Conservation (phyloP, 2,888 invertebrate species). For the Metopia argyrocephala region DNA sequence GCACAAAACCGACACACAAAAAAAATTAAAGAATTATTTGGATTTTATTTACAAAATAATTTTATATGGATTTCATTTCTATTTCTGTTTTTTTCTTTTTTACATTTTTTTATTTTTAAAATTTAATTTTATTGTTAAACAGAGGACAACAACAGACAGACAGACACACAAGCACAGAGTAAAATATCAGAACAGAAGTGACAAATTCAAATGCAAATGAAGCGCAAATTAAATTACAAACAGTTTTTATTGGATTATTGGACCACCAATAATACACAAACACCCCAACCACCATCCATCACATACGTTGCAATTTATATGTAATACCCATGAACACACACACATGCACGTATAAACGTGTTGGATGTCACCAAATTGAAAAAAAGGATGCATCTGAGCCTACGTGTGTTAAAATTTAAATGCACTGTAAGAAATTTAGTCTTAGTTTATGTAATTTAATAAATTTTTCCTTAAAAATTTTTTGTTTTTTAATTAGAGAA, state of each 20-base stretch:
- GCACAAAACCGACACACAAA: constrained; percentile 19
- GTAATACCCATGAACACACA: not conserved
- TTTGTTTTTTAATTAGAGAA: no score
- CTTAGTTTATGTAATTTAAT: no score
- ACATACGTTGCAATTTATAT: not conserved
- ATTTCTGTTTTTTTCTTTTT: constrained; percentile 31
- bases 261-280: constrained; percentile 54
- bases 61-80: not conserved
- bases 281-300: constrained; percentile 15
- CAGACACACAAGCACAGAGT: not conserved
- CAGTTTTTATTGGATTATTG: constrained; percentile 78
- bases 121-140: constrained; percentile 58
- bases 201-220: constrained; percentile 78
- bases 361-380: constrained; percentile 18
- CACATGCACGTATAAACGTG: constrained; percentile 2
- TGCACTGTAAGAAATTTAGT: constrained; percentile 13
- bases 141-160: constrained; percentile 44
- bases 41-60: constrained; percentile 57
- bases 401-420: constrained; percentile 32
- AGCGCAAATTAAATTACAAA: constrained; percentile 79
- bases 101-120: not conserved
- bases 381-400: constrained; percentile 56
- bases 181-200: constrained; percentile 69
- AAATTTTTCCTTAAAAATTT: no score
- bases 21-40: constrained; percentile 4